Evolutionary conservation across 2,888 invertebrate species (phyloP).

Genomic region (Cephus spinipes): DNA sequence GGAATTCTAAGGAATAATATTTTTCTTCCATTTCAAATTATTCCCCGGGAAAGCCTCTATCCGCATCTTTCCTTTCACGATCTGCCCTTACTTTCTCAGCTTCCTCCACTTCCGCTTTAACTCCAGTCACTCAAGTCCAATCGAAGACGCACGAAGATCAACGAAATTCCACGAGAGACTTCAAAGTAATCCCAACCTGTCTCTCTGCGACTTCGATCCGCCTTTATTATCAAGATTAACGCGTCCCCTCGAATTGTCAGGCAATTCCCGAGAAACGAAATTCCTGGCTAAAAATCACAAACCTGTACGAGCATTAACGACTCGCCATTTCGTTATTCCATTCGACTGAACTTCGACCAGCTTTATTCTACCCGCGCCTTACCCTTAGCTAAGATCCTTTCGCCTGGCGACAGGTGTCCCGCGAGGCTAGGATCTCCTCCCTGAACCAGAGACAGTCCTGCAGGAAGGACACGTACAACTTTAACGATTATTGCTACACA

Average conservation of each 20-base stretch:
- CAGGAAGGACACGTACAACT: background rate
- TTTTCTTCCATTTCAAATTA: constrained; percentile 37
- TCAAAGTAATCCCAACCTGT: background rate
- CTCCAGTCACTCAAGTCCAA: background rate
- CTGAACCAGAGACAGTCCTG: background rate
- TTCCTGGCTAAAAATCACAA: background rate
- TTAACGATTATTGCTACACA: constrained; percentile 13
- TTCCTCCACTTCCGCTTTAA: background rate
- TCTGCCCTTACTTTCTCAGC: background rate
- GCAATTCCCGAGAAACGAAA: background rate
- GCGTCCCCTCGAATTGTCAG: background rate
- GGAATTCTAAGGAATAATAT: constrained; percentile 41
- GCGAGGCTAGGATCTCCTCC: background rate
- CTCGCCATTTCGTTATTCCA: background rate
- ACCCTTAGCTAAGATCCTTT: background rate
- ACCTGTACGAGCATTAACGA: background rate
- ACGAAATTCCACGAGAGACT: background rate
- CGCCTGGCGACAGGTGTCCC: background rate
- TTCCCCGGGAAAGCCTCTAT: background rate
- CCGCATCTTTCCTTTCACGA: background rate
- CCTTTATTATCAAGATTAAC: background rate
- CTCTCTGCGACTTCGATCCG: background rate
- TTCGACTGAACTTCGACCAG: background rate
- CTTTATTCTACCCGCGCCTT: background rate
- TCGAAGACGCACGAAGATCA: background rate